Evolutionary conservation across 2,888 invertebrate genomes (phyloP), one percentile per base, ranked within the genome.

Genomic region (Vesta saturnalis): DNA sequence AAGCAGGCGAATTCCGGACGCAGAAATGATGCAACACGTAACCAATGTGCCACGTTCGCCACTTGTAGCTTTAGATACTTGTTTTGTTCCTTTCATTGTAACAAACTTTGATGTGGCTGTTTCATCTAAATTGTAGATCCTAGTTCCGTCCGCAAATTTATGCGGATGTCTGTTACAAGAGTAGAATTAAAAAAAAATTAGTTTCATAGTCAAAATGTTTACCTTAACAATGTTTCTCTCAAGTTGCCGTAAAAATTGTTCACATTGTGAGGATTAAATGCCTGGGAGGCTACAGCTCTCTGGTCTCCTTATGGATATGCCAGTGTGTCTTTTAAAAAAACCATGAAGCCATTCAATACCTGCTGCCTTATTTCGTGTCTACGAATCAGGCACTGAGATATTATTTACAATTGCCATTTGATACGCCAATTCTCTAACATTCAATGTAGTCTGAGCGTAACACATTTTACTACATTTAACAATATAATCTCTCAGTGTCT

Each of bases 11-110:
- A 68, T 67, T 22, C 80, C 79, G 67, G 70, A 71, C 1, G 82
- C 81, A 63, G 69, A 71, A 8, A 83, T 67, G 15, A 79, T 78
- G 56, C 74, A 75, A 58, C 77, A 77, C 3, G 78, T 79, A 46
- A 79, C 79, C 14, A 80, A 70, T 14, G 73, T 72, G 67, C 81
- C 80, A 65, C 79, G 74, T 73, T 82, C 82, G 3, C 75, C 81
- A 65, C 80, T 81, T 74, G 54, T 54, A 6, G 52, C 52, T n/a
- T 52, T 10, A 35, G 16, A 35, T 8, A 80, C 63, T 72, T 79
- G 78, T 63, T 76, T 74, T 15, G 52, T 57, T 18, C 73, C 75
- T 66, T 72, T 75, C 59, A 57, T 16, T n/a, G 74, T 73, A 3
- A 78, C 60, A 58, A 78, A 67, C 58, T 73, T 76, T 52, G 58